Conservation (phyloP, 2,113 vertebrate species). For the Pollimyrus isidori region DNA sequence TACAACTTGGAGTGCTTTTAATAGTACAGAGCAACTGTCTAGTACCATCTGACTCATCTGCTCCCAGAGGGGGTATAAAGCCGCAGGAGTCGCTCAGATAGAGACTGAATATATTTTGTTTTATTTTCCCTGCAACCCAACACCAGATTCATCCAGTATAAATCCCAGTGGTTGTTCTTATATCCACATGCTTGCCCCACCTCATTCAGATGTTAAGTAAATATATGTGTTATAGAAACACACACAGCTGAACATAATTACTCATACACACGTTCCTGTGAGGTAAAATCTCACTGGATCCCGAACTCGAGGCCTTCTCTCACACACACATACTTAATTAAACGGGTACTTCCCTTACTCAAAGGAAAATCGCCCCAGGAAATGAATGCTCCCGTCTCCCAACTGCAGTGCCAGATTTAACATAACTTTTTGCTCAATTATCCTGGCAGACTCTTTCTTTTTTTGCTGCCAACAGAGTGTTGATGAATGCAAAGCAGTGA, state of each 20-base stretch:
- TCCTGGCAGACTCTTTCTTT: background rate
- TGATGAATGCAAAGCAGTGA: background rate
- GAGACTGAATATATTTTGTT: background rate
- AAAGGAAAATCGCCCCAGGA: background rate
- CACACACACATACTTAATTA: background rate
- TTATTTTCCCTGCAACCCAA: background rate
- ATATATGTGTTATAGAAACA: background rate
- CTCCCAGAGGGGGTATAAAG: background rate
- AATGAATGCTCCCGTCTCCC: background rate
- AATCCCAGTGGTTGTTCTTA: background rate
- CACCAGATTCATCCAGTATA: background rate
- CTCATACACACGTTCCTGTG: background rate
- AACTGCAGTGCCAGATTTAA: background rate
- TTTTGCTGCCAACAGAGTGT: background rate
- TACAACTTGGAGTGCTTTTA: background rate
- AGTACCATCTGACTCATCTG: background rate
- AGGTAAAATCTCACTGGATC: background rate
- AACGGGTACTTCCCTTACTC: background rate
- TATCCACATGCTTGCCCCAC: background rate
- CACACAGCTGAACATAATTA: background rate
- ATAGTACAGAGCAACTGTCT: background rate
- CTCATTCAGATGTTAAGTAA: background rate
- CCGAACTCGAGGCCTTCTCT: background rate
- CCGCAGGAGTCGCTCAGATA: background rate
- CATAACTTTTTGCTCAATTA: background rate